These are phyloP conservation scores for Oxyruncus cristatus DNA, from an alignment of 2,113 vertebrate genomes.

Conservation along the genomic window DNA sequence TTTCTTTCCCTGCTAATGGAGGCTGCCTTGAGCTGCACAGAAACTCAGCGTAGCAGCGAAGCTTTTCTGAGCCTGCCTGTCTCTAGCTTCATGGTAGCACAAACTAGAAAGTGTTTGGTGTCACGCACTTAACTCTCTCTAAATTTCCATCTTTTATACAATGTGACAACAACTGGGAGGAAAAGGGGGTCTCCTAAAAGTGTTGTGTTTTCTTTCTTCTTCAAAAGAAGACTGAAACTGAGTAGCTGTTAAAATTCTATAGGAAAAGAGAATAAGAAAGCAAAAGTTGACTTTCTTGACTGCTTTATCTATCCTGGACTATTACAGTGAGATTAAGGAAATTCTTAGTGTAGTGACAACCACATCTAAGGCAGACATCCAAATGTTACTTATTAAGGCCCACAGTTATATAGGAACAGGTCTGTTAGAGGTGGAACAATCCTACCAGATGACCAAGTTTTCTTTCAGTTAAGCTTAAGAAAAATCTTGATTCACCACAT, in stretches of 20 bases:
- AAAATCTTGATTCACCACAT: neutral
- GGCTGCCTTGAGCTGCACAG: neutral
- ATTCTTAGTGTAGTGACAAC: neutral
- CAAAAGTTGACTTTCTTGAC: neutral
- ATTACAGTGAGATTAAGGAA: neutral
- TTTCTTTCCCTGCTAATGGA: neutral
- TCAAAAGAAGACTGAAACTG: neutral
- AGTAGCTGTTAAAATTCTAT: neutral
- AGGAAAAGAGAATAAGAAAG: neutral
- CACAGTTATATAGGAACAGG: neutral
- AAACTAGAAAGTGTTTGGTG: conserved; percentile 12
- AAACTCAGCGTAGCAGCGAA: neutral
- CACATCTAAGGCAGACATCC: neutral
- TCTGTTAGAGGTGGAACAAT: neutral
- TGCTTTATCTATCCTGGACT: neutral
- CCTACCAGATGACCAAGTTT: neutral
- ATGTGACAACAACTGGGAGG: neutral
- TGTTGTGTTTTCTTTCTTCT: neutral
- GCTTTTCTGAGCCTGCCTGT: neutral
- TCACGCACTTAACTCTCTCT: neutral
- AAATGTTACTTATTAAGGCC: neutral
- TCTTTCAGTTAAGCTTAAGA: neutral
- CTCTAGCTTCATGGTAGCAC: neutral
- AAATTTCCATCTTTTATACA: neutral
- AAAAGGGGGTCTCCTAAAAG: neutral